Percentiles rank a stretch among this genome's conserved stretches.
phyloP scores from a whole-genome alignment of 2,113 vertebrate species.

The Orientallactaga bullata region DNA sequence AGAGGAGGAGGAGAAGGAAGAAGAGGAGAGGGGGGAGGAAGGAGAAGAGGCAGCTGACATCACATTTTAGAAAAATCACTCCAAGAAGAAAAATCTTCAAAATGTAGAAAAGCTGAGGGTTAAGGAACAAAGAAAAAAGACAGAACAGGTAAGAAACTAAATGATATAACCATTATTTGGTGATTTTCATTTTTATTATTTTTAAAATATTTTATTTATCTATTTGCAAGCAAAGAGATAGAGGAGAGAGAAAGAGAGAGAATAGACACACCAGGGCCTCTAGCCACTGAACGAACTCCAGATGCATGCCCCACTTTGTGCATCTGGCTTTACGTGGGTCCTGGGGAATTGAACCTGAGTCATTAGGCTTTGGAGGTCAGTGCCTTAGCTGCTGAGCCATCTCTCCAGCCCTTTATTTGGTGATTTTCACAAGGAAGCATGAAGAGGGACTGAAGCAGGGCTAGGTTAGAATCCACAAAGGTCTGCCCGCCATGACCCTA shows the following conservation, averaged over 20 bases:
- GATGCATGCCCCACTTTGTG: no score
- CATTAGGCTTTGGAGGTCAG: no score
- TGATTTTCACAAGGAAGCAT: not conserved
- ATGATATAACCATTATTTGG: not conserved
- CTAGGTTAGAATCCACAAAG: not conserved
- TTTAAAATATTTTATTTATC: no score
- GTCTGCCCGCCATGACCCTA: not conserved
- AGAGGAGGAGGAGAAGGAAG: no score
- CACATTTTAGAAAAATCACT: not conserved
- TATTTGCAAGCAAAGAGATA: no score
- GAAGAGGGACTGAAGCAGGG: not conserved
- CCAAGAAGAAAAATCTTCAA: not conserved
- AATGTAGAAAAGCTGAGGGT: not conserved
- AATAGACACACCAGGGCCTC: no score
- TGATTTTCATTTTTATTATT: not conserved
- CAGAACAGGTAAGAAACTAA: not conserved
- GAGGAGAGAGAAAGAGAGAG: no score
- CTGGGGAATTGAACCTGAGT: no score
- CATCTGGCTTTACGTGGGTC: no score
- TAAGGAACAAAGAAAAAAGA: not conserved
- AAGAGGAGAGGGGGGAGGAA: no score
- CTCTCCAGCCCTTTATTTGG: not conserved
- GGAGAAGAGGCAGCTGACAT: not conserved
- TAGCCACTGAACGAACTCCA: no score
- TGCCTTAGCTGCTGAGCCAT: no score